A percentile compares a stretch with the other conserved stretches of the same genome.
Evolutionary conservation across 2,797 vertebrate genomes (phyloP).

Genomic region (Coendou prehensilis): DNA sequence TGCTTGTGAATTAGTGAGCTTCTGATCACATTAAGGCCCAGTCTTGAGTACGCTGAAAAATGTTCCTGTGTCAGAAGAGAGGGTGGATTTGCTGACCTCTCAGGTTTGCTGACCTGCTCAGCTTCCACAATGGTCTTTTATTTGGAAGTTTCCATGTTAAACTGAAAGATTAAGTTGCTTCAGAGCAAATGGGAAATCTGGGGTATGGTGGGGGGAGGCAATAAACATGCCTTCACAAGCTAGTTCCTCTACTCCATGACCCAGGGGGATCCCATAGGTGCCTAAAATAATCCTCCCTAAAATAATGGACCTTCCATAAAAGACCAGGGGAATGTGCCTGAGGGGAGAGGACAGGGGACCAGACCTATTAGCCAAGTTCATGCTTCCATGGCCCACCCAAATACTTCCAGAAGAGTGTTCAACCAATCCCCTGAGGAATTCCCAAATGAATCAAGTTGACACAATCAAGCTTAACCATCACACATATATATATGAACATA

Average conservation of each 20-base stretch:
- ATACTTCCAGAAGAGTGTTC: not conserved
- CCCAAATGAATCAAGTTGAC: not conserved
- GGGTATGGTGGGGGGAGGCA: not conserved
- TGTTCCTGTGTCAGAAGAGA: not conserved
- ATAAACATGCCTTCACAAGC: conserved; percentile 53
- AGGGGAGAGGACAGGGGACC: not conserved
- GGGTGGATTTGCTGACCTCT: not conserved
- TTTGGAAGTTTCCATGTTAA: conserved; percentile 49
- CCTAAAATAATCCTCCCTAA: not conserved
- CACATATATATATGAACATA: not conserved
- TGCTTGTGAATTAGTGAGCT: not conserved
- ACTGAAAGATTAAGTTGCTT: conserved; percentile 59
- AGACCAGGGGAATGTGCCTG: not conserved
- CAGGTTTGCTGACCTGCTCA: not conserved
- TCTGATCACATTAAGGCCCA: not conserved
- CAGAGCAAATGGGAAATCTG: conserved; percentile 36
- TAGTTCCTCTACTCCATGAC: conserved; percentile 3
- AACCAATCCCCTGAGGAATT: not conserved
- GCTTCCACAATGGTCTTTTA: not conserved
- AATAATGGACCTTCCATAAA: conserved; percentile 28
- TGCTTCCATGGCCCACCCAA: not conserved
- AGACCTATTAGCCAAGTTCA: not conserved
- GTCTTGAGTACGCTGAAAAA: not conserved
- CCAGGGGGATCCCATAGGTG: conserved; percentile 5
- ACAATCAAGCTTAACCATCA: not conserved